Conservation (phyloP, 2,888 invertebrate species). For the Yponomeuta sedellus region DNA sequence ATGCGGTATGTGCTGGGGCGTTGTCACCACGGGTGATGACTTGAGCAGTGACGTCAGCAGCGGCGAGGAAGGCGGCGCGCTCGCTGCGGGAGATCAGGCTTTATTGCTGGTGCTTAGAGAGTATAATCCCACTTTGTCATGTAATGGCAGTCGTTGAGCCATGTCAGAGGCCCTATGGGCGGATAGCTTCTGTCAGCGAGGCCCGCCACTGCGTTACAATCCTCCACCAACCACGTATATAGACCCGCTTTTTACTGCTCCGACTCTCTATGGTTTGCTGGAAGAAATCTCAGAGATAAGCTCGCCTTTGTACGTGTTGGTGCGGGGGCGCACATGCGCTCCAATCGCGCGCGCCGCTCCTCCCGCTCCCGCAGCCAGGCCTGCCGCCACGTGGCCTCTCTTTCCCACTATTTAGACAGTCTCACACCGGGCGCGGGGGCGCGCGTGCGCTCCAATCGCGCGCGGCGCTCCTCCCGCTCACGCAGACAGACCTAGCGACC, state of each 20-base stretch:
- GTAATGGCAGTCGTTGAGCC: too few relatives aligned
- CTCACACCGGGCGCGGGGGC: not conserved
- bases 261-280: too few relatives aligned
- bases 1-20: constrained; percentile 61
- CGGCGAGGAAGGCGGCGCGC: constrained; percentile 80
- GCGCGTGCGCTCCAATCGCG: constrained; percentile 42
- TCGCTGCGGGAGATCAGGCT: constrained; percentile 25
- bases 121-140: not conserved
- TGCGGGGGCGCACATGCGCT: too few relatives aligned
- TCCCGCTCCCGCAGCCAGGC: not conserved
- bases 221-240: too few relatives aligned
- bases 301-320: too few relatives aligned
- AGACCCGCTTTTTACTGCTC: too few relatives aligned
- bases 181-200: too few relatives aligned
- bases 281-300: too few relatives aligned
- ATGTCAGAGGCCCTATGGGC: too few relatives aligned
- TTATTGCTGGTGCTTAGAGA: not conserved
- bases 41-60: constrained; percentile 89
- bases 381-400: too few relatives aligned
- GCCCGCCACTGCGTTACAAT: too few relatives aligned
- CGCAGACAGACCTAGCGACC: constrained; percentile 78
- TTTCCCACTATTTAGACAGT: too few relatives aligned
- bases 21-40: constrained; percentile 66
- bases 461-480: constrained; percentile 80
- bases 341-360: not conserved